Evolutionary conservation across 1,140 invertebrate genomes (phyloP).

Genomic region (Paraescarpia echinospica): DNA sequence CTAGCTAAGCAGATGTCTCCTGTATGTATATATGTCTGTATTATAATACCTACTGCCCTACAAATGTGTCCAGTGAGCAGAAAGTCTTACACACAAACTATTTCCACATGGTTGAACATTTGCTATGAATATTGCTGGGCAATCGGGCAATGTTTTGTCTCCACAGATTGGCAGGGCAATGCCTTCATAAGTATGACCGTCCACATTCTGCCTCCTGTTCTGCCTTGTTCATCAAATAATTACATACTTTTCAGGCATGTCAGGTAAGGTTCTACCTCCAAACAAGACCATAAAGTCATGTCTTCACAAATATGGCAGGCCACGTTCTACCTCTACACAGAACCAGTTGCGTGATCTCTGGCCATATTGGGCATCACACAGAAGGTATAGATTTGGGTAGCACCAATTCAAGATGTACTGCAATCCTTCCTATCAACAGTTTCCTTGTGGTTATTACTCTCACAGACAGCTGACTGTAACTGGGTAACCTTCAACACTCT

Average conservation of each 20-base stretch:
- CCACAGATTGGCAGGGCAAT: background rate
- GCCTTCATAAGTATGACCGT: background rate
- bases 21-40: background rate
- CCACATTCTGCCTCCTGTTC: background rate
- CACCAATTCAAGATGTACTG: background rate
- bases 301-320: background rate
- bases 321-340: background rate
- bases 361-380: background rate
- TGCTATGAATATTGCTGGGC: background rate
- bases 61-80: background rate
- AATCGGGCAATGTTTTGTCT: background rate
- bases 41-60: background rate
- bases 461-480: background rate
- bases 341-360: background rate
- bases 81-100: background rate
- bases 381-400: background rate
- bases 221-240: too few species aligned
- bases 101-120: background rate
- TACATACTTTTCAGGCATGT: too few species aligned
- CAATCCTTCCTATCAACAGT: background rate
- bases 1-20: background rate
- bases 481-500: background rate
- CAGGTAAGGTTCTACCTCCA: background rate
- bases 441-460: background rate
- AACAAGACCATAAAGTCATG: background rate